Evolutionary conservation across 1,140 invertebrate genomes (phyloP).

Genomic region (Drosophila mauritiana): DNA sequence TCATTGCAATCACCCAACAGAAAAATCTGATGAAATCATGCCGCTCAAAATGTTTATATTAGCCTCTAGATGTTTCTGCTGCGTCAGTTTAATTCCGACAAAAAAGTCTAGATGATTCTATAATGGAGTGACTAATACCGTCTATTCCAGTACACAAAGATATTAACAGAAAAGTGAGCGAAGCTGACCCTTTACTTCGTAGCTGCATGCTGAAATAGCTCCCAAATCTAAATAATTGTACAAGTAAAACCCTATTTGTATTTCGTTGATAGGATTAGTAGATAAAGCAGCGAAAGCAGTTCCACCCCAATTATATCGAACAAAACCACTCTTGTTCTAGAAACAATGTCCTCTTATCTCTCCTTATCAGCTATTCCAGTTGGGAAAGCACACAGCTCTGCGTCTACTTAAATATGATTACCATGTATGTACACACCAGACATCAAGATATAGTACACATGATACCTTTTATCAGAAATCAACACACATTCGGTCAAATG

Average conservation of each 20-base stretch:
- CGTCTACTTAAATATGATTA: background rate
- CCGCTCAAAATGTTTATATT: background rate
- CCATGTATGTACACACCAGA: background rate
- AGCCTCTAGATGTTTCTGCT: background rate
- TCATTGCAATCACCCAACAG: background rate
- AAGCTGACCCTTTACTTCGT: too few species aligned
- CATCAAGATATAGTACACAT: background rate
- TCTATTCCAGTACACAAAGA: background rate
- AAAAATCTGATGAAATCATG: background rate
- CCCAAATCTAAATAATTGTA: too few species aligned
- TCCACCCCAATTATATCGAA: background rate
- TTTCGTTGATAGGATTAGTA: too few species aligned
- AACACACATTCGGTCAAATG: background rate
- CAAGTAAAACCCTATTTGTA: too few species aligned
- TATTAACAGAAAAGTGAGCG: background rate
- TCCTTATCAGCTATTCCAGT: background rate
- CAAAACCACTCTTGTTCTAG: background rate
- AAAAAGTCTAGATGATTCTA: background rate
- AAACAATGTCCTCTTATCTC: background rate
- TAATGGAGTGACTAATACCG: background rate
- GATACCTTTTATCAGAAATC: background rate
- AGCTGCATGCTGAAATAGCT: background rate
- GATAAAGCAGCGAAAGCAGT: too few species aligned
- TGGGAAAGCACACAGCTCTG: background rate
- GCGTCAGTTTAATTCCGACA: background rate